Evolutionary conservation across 2,888 invertebrate species (phyloP).

Genomic region (Coenonympha glycerion): DNA sequence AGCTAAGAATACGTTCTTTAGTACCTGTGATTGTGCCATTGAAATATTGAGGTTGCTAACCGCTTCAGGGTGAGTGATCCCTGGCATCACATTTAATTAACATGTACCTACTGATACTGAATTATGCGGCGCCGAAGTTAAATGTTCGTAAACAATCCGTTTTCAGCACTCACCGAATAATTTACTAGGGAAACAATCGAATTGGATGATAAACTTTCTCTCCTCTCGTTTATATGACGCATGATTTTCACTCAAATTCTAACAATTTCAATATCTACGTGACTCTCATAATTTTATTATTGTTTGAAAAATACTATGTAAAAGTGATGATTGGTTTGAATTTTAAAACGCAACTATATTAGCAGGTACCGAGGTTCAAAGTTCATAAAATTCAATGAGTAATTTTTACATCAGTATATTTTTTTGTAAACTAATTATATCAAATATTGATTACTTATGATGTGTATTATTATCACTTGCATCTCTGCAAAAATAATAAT

Average conservation of each 20-base stretch:
- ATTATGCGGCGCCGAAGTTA: constrained; percentile 8
- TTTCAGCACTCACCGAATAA: constrained; percentile 4
- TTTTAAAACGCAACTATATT: too few species aligned
- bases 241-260: not conserved
- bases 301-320: not conserved
- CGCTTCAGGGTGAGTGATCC: constrained; percentile 11
- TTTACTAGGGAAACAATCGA: constrained; percentile 13
- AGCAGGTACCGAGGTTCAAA: not conserved
- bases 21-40: not conserved
- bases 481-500: too few species aligned
- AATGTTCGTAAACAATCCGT: constrained; percentile 5
- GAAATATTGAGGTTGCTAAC: constrained; percentile 11
- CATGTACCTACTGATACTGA: constrained; percentile 3
- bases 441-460: too few species aligned
- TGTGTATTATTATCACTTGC: too few species aligned
- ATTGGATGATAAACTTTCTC: constrained; percentile 2
- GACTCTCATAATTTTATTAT: not conserved
- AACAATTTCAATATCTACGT: not conserved
- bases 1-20: not conserved
- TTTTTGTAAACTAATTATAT: too few species aligned
- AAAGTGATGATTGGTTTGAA: not conserved
- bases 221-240: not conserved
- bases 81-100: constrained; percentile 9
- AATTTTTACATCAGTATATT: too few species aligned
- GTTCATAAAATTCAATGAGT: not conserved